These are phyloP conservation scores for Ariopsis seemanni DNA, from an alignment of 2,113 vertebrate genomes.

Conservation along the genomic window DNA sequence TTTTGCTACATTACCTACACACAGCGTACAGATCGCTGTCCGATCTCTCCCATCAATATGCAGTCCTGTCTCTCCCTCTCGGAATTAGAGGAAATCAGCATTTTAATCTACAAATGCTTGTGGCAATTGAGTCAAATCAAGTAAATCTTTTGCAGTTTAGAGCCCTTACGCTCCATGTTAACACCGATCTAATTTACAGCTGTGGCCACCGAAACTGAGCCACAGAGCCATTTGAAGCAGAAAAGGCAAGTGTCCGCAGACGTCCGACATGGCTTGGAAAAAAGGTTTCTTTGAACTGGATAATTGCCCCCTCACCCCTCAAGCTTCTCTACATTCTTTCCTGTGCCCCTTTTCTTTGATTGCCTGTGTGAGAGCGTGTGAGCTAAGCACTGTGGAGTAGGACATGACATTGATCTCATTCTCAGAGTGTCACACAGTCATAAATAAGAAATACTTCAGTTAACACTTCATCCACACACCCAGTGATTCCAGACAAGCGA, in stretches of 20 bases:
- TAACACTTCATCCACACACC: constrained; percentile 17
- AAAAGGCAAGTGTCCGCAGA: background rate
- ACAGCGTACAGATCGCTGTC: background rate
- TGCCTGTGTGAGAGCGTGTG: background rate
- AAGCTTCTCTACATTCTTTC: background rate
- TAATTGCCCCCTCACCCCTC: background rate
- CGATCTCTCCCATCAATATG: background rate
- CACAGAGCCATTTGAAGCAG: background rate
- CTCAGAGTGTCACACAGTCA: background rate
- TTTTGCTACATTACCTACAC: background rate
- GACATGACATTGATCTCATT: constrained; percentile 25
- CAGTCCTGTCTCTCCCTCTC: background rate
- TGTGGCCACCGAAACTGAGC: background rate
- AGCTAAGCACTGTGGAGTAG: background rate
- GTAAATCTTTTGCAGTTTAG: constrained; percentile 39
- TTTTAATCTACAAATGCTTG: constrained; percentile 43
- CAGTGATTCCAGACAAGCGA: background rate
- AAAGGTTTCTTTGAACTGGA: constrained; percentile 12
- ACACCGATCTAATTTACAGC: constrained; percentile 32
- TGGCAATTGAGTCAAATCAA: constrained; percentile 40
- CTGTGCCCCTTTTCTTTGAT: background rate
- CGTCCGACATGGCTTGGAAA: background rate
- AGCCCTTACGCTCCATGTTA: background rate
- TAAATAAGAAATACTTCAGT: constrained; percentile 17
- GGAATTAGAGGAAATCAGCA: background rate